Base-by-base conservation (phyloP, 2,797 vertebrate species). In the Garrulus glandarius region DNA sequence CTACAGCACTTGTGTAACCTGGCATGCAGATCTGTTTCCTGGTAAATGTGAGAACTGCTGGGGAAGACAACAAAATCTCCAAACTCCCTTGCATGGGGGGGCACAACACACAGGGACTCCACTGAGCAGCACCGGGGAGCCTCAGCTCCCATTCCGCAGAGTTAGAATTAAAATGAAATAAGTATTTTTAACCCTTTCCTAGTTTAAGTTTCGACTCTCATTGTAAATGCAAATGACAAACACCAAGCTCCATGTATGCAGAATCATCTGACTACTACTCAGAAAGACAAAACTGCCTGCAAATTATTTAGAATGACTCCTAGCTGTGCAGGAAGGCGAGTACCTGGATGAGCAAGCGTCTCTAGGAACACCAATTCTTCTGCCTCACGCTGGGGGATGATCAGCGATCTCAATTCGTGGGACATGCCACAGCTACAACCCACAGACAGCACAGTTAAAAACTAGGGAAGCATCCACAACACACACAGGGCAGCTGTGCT, bases 101-200 rank as follows among this genome's bases (percentile, higher is more conserved):
- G 68, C 86, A 88, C 74, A 22, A 93, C 47, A 86, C 76, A 79
- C 77, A 77, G 91, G 68, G 76, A 84, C 83, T 57, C 80, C 85
- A 79, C 93, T 41, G 77, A 90, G 93, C 82, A 87, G 94, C 95
- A 96, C 94, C 83, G 7, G 29, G 76, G 94, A 96, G 90, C 90
- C 65, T 32, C 1, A 3, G 93, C 89, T 92, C 94, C 87, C 27
- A 8, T 50, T 94, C 93, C 29, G 81, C 64, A 80, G 86, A 59
- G 72, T 30, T 77, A 84, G 72, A 81, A 79, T 41, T 11, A 77
- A 84, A 85, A 75, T 9, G 2, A 37, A 78, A 11, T 1, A 57
- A 0, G 2, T 21, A 29, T 60, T 44, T 92, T 84, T 43, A 91
- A 94, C 50, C 90, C 57, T 61, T 68, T 84, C 75, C 86, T 77